Evolutionary conservation across 2,888 invertebrate species (phyloP), one percentile per base, ranked within the genome.

Genomic region (Tineola bisselliella): DNA sequence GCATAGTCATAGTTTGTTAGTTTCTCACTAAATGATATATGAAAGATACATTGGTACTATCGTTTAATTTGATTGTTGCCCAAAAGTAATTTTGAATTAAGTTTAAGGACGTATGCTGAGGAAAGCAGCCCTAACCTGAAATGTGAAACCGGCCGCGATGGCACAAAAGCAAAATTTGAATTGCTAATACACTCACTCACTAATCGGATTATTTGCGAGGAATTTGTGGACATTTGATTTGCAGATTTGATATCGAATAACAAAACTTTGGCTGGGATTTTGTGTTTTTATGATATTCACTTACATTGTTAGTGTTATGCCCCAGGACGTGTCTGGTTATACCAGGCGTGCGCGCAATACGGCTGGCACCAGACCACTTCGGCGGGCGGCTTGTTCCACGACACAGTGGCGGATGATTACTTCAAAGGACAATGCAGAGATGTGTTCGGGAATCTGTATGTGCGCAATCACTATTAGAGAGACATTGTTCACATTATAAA

Each of bases 301-400:
- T 25, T 25, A 25, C 25, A 25, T 2, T 4, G 2, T 4, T 25
- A 25, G 2, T 25, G 2, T 25, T 25, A 43, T 43, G 43, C 4
- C 15, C 8, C 76, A 92, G 93, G 88, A 74, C 90, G 94, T 0
- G 89, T 91, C 56, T 95, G 95, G 95, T 89, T 87, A 1, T 95
- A 93, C 75, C 95, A 96, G 79, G 94, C 94, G 0, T 96, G 96
- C 75, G 92, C 91, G 60, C 95, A 96, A 82, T 95, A 91, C 75
- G 96, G 95, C 61, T 95, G 91, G 88, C 95, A 90, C 78, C 94
- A 94, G 81, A 91, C 92, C 1, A 91, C 94, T 0, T 88, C 82
- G 63, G 89, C 90, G 11, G 70, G 79, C 0, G 90, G 91, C 63
- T 91, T 92, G 0, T 93, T 93, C 81, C 90, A 90, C 12, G 76